Base-by-base conservation (phyloP, 2,797 vertebrate species). In the Eutrigla gurnardus region DNA sequence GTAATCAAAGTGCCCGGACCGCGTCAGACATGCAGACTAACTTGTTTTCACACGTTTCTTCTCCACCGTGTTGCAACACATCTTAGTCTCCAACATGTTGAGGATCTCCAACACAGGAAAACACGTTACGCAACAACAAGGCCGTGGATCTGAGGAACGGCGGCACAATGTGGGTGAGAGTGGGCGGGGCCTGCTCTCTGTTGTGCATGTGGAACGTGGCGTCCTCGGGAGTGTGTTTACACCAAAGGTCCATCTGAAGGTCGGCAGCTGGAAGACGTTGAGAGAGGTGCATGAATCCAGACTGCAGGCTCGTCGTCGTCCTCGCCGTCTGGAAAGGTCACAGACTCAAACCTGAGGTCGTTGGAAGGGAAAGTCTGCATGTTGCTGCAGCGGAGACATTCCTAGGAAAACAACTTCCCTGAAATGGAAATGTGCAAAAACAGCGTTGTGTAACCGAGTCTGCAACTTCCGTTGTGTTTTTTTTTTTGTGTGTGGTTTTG, bases 161-260 rank as follows among this genome's bases (percentile, higher is more conserved):
- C 15, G 59, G 47, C 10, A 50, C 65, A 57, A 6, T 17, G 8
- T 67, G 66, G 25, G 25, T 67, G 39, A 61, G 39, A 2, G 49
- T 63, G 77, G 77, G 78, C 0, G 52, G 25, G 36, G 17, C 13
- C 11, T 37, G 18, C 2, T 0, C 36, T 18, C 8, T 4, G 25
- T 25, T 25, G 25, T 25, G 25, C 11, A 3, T 54, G 67, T 11
- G 45, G 53, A 65, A 79, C 65, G 3, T 49, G 9, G 18, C 3
- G 43, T 72, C 14, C 55, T 80, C 1, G 8, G 5, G 47, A 25
- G 25, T 25, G 2, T 78, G 69, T 86, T 85, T 79, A 75, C 63
- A 25, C 18, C 14, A 2, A 65, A 62, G 14, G 10, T 53, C 3
- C 25, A 37, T 46, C 36, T 61, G 69, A 76, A 83, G 70, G 75